phyloP scores from a whole-genome alignment of 2,113 vertebrate genomes.

The Neotragus moschatus region DNA sequence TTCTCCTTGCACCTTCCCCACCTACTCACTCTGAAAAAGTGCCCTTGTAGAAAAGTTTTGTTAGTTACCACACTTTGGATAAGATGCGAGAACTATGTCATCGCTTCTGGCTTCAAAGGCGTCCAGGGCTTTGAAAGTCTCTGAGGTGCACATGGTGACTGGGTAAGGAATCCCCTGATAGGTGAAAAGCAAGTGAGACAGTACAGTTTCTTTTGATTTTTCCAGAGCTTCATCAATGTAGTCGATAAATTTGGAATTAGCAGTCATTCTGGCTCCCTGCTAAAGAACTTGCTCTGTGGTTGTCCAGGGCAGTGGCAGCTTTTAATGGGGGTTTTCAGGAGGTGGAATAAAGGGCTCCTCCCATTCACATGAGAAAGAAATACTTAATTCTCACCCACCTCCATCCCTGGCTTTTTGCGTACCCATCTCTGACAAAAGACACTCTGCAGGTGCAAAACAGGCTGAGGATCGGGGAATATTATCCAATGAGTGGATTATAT shows the following conservation, averaged over 20 bases:
- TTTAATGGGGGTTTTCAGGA: not conserved
- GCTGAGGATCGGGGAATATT: not conserved
- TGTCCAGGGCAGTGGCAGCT: not conserved
- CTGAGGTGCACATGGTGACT: conserved; percentile 66
- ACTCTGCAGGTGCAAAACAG: conserved; percentile 44
- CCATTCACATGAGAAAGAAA: not conserved
- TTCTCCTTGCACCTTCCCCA: not conserved
- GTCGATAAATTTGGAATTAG: conserved; percentile 51
- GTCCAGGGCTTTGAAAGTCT: conserved; percentile 77
- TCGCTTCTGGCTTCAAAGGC: conserved; percentile 77
- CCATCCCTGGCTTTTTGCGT: not conserved
- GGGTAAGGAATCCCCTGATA: conserved; percentile 82
- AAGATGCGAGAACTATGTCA: conserved; percentile 83
- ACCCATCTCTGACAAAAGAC: not conserved
- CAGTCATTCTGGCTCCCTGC: conserved; percentile 41
- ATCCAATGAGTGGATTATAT: not conserved
- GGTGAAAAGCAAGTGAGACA: conserved; percentile 72
- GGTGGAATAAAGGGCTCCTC: not conserved
- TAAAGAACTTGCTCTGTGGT: not conserved
- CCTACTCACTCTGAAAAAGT: not conserved
- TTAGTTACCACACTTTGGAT: conserved; percentile 86
- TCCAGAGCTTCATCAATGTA: conserved; percentile 65
- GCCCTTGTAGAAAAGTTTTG: not conserved
- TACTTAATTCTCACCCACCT: not conserved
- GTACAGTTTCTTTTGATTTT: conserved; percentile 62